Percentiles rank a stretch among this genome's conserved stretches.
These are phyloP conservation scores for Aporrectodea caliginosa DNA, from an alignment of 1,140 invertebrate genomes.

Conservation along the genomic window DNA sequence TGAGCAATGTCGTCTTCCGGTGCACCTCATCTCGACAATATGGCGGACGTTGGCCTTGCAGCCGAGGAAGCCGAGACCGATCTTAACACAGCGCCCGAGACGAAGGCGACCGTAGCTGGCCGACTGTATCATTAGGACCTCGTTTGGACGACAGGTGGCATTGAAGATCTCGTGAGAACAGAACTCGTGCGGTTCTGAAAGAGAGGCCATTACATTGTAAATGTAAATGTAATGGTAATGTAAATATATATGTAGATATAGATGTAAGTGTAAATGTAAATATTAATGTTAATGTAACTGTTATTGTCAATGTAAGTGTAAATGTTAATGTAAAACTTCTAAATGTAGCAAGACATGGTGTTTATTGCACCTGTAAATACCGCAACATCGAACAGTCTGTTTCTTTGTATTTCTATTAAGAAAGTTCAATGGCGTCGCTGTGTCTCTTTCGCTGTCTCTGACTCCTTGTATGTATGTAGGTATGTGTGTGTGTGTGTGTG, in stretches of 20 bases:
- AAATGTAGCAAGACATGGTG: no score
- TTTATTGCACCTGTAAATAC: no score
- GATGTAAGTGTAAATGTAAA: no score
- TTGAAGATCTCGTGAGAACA: not conserved
- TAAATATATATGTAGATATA: no score
- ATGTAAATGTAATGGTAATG: no score
- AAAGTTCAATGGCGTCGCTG: no score
- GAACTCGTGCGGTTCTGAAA: not conserved
- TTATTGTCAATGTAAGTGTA: no score
- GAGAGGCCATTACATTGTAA: not conserved
- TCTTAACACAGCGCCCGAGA: conserved; percentile 10
- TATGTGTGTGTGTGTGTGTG: not conserved
- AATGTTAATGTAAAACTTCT: no score
- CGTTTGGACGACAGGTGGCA: not conserved
- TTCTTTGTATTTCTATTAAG: no score
- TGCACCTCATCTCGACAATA: conserved; percentile 13
- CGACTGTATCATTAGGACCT: not conserved
- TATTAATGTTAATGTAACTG: no score
- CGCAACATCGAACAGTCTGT: no score
- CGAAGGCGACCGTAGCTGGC: conserved; percentile 1
- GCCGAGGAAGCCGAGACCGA: conserved; percentile 5
- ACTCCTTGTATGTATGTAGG: not conserved
- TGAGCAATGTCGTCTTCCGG: conserved; percentile 8
- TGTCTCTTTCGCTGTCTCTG: no score
- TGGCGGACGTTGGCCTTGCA: not conserved